Evolutionary conservation across 2,113 vertebrate species (phyloP), one percentile per base, ranked within the genome.

Genomic region (Callocephalon fimbriatum): DNA sequence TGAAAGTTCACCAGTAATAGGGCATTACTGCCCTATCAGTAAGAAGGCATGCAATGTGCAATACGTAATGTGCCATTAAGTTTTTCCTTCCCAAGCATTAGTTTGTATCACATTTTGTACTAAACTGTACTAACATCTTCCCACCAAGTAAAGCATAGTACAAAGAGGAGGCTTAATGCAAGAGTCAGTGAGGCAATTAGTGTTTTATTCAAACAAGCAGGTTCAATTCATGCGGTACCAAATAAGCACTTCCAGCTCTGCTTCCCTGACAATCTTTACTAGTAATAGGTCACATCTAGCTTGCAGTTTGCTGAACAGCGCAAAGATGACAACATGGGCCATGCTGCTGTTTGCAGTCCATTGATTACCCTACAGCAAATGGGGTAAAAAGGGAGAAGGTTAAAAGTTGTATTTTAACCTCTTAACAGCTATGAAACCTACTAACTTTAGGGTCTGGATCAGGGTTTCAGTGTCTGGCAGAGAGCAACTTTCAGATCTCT

Each of bases 171-270:
- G 56, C 51, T 86, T 92, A 66, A 87, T 76, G 70, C 48, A 61
- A 32, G 47, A 92, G 53, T 84, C 72, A 61, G 27, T 37, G 66
- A 91, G 62, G 88, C 68, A 95, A 91, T 92, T 95, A 93, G 83
- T 79, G 82, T 40, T 95, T 95, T 85, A 87, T 72, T 93, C 88
- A 94, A 89, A 79, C 62, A 87, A 95, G 65, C 83, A 91, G 68
- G 68, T 95, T 95, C 75, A 84, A 51, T 96, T 95, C 61, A 72
- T 40, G 58, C 40, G 51, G 62, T 71, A 92, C 56, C 62, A 86
- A 84, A 81, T 95, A 87, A 88, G 48, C 79, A 75, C 87, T 97
- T 95, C 61, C 51, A 96, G 61, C 86, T 85, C 76, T 82, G 76
- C 70, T 87, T 89, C 56, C 37, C 80, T 95, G 65, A 56, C 72